phyloP scores from a whole-genome alignment of 2,113 vertebrate species.

The Holacanthus passer region DNA sequence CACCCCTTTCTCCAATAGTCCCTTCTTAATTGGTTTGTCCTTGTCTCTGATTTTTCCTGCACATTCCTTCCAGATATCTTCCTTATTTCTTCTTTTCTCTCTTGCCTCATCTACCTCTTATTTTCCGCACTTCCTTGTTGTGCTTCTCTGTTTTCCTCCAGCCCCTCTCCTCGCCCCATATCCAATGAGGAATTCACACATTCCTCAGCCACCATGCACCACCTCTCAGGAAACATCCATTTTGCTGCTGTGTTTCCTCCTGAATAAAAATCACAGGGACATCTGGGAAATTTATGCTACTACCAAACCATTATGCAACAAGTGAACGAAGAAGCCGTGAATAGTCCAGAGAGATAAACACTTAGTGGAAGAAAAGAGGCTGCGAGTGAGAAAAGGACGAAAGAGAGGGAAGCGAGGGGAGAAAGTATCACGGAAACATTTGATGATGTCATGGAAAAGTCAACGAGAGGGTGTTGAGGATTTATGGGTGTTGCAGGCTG shows the following conservation, averaged over 20 bases:
- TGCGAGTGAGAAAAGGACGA: background rate
- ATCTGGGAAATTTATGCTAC: constrained; percentile 38
- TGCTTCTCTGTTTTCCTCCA: background rate
- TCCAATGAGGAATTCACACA: constrained; percentile 63
- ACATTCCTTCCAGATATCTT: background rate
- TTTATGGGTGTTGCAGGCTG: constrained; percentile 32
- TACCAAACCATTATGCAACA: constrained; percentile 39
- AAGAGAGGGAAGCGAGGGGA: background rate
- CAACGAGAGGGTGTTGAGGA: constrained; percentile 29
- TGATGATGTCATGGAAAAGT: constrained; percentile 73
- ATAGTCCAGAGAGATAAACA: constrained; percentile 15
- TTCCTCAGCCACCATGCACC: constrained; percentile 58
- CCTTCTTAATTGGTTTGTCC: background rate
- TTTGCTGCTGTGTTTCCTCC: constrained; percentile 37
- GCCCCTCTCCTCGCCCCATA: constrained; percentile 32
- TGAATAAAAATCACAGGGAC: constrained; percentile 30
- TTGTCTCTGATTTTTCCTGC: background rate
- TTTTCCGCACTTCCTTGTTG: constrained; percentile 1
- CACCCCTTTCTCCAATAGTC: background rate
- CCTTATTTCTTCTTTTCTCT: background rate
- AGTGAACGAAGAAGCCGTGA: constrained; percentile 2
- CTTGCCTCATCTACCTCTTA: background rate
- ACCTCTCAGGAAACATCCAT: constrained; percentile 66
- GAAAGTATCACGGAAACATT: constrained; percentile 38
- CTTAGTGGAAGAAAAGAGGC: constrained; percentile 2